These are phyloP conservation scores for Heterohyrax brucei DNA, from an alignment of 2,797 vertebrate genomes.

Conservation along the genomic window DNA sequence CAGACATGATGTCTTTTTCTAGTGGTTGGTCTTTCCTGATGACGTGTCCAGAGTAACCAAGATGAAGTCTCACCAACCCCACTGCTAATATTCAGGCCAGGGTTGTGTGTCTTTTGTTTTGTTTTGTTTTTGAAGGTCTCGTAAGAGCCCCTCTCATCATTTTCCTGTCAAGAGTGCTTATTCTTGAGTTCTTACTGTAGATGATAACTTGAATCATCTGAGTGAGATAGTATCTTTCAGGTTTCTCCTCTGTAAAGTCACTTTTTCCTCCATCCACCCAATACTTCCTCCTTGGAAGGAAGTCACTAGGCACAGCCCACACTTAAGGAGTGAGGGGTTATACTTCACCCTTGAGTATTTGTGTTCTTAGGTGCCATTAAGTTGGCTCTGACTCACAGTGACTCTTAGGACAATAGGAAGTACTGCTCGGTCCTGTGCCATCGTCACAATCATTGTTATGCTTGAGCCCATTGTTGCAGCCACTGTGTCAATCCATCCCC, in stretches of 20 bases:
- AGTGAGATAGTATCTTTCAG: background rate
- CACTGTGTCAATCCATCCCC: no score
- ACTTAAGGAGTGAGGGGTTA: background rate
- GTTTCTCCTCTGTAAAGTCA: background rate
- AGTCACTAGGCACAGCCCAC: background rate
- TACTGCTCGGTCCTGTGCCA: no score
- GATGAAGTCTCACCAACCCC: background rate
- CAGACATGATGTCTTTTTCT: background rate
- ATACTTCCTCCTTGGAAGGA: background rate
- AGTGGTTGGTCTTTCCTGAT: background rate
- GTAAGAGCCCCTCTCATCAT: background rate
- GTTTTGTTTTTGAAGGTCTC: background rate
- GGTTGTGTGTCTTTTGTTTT: background rate
- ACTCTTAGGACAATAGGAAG: no score
- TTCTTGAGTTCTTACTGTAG: background rate
- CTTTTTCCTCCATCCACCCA: background rate
- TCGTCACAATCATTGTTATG: no score
- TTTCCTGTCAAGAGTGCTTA: background rate
- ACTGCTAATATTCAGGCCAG: background rate
- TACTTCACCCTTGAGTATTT: background rate
- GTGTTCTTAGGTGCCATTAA: no score
- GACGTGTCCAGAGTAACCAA: background rate
- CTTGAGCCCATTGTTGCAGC: no score
- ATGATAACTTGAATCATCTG: background rate
- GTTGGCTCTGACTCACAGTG: no score